These are phyloP conservation scores for Morone saxatilis DNA, from an alignment of 2,113 vertebrate species.

Conservation along the genomic window DNA sequence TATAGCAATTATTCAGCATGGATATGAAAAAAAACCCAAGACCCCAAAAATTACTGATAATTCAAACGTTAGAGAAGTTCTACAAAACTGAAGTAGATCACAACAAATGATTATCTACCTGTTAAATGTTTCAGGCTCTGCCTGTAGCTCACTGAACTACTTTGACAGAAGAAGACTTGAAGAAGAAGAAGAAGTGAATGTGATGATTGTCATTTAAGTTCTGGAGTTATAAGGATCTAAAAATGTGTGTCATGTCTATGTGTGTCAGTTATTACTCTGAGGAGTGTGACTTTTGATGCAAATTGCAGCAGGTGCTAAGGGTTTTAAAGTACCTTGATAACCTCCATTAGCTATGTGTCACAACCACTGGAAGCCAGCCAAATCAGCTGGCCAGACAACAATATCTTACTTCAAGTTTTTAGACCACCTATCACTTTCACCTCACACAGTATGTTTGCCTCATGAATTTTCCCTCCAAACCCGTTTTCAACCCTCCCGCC, in stretches of 20 bases:
- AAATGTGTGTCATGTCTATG: not conserved
- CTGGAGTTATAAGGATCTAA: too few relatives aligned
- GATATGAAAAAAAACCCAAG: not conserved
- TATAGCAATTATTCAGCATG: slow-evolving; percentile 39
- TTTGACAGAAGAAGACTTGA: not conserved
- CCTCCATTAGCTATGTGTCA: too few relatives aligned
- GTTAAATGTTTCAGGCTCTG: not conserved
- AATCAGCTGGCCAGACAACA: not conserved
- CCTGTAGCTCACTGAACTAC: not conserved
- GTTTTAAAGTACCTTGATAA: not conserved
- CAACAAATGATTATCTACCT: not conserved
- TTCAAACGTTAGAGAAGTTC: not conserved
- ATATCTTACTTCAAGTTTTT: not conserved
- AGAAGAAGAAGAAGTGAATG: too few relatives aligned
- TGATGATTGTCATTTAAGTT: too few relatives aligned
- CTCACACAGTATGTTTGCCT: not conserved
- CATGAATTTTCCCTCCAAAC: not conserved
- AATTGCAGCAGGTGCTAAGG: not conserved
- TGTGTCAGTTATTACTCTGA: not conserved
- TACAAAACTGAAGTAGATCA: not conserved
- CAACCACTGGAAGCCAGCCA: not conserved
- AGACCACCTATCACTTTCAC: not conserved
- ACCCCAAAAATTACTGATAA: not conserved
- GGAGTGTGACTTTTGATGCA: not conserved
- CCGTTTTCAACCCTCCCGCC: not conserved